Percentiles rank a stretch among this genome's conserved stretches.
Conservation (phyloP, 2,113 vertebrate species). For the Tiliqua scincoides region DNA sequence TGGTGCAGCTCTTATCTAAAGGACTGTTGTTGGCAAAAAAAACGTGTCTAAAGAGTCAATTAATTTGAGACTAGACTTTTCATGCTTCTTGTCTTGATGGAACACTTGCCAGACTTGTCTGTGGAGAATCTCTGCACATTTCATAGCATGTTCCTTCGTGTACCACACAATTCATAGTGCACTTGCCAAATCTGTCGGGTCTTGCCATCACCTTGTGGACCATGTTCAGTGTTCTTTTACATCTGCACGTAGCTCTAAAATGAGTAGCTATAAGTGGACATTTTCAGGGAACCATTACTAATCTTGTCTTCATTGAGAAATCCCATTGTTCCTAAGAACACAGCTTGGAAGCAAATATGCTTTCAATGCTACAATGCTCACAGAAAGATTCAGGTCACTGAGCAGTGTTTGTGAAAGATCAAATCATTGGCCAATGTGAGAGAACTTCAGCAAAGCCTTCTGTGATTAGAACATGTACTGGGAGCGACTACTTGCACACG, state of each 20-base stretch:
- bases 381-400: background rate
- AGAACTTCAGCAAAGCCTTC: background rate
- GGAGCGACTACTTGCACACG: constrained; percentile 1
- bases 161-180: too few relatives aligned
- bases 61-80: background rate
- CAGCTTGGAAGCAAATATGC: background rate
- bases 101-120: background rate
- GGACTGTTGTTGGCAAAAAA: too few relatives aligned
- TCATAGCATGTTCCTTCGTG: background rate
- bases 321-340: too few relatives aligned
- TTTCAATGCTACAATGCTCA: background rate
- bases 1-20: too few relatives aligned
- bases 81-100: background rate
- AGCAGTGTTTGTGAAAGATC: background rate
- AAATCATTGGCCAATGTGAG: background rate
- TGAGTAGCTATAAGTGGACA: background rate
- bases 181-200: too few relatives aligned
- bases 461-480: constrained; percentile 16
- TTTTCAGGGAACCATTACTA: background rate
- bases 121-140: background rate
- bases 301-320: background rate
- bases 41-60: too few relatives aligned
- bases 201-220: background rate
- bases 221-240: background rate
- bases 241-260: background rate